Percentiles rank a stretch among this genome's conserved stretches.
phyloP scores from a whole-genome alignment of 2,797 vertebrate genomes.

The Rousettus madagascariensis region DNA sequence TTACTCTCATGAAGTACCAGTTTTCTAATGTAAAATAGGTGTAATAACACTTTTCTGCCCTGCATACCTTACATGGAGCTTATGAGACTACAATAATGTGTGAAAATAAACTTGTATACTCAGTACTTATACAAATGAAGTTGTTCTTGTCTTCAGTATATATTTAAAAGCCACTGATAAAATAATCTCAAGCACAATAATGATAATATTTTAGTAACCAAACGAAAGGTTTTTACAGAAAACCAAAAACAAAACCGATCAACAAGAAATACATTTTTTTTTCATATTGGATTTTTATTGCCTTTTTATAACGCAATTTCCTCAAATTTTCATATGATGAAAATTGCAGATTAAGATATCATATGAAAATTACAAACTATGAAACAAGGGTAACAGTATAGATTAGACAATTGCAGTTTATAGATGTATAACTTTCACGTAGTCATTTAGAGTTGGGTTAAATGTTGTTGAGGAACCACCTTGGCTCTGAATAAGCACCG shows the following conservation, averaged over 20 bases:
- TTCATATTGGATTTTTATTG: not conserved
- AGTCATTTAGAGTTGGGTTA: not conserved
- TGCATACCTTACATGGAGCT: not conserved
- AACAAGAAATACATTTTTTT: not conserved
- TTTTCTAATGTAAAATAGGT: not conserved
- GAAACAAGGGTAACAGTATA: not conserved
- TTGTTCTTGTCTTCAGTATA: not conserved
- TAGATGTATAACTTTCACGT: not conserved
- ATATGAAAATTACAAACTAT: not conserved
- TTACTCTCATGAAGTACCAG: not conserved
- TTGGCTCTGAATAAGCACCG: not conserved
- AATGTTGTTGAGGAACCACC: not conserved
- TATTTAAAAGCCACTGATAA: constrained; percentile 19
- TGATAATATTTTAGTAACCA: not conserved
- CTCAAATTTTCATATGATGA: not conserved
- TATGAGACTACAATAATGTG: not conserved
- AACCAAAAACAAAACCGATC: not conserved
- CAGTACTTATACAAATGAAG: not conserved
- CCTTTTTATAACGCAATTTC: not conserved
- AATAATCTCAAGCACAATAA: not conserved
- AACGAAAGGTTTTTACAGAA: not conserved
- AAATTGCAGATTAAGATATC: not conserved
- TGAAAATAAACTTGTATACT: not conserved
- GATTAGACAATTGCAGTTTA: not conserved
- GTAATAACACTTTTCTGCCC: not conserved